A percentile compares a stretch with the other conserved stretches of the same genome.
phyloP scores from a whole-genome alignment of 2,797 vertebrate genomes.

The Pseudomugil gertrudae region DNA sequence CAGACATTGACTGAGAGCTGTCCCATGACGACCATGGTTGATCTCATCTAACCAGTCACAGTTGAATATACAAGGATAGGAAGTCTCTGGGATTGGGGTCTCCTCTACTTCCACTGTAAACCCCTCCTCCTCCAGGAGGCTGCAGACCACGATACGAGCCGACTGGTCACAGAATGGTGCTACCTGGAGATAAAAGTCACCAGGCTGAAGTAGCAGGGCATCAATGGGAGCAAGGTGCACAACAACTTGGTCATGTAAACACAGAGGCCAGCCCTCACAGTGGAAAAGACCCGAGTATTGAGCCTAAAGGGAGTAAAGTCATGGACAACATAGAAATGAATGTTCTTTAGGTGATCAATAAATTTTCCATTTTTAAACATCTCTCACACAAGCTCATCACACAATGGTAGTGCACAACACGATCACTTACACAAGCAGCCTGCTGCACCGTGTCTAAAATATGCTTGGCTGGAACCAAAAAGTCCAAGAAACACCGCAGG shows the following conservation, averaged over 20 bases:
- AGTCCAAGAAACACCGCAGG: conserved; percentile 88
- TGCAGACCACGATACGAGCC: conserved; percentile 83
- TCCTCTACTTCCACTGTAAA: conserved; percentile 69
- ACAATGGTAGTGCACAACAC: neutral
- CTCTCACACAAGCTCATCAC: neutral
- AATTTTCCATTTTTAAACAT: neutral
- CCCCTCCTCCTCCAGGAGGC: conserved; percentile 83
- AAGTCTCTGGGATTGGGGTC: conserved; percentile 79
- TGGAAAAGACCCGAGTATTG: conserved; percentile 85
- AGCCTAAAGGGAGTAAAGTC: conserved; percentile 73
- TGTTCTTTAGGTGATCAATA: neutral
- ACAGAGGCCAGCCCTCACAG: conserved; percentile 91
- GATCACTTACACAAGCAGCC: conserved; percentile 82
- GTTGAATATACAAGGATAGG: conserved; percentile 86
- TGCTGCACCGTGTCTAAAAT: conserved; percentile 88
- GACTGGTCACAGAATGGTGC: conserved; percentile 78
- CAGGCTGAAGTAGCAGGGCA: conserved; percentile 83
- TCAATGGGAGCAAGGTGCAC: conserved; percentile 86
- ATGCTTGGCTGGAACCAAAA: conserved; percentile 89
- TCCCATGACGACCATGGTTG: conserved; percentile 76
- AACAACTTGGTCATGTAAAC: conserved; percentile 85
- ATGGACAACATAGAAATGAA: conserved; percentile 9
- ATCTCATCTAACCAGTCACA: conserved; percentile 84
- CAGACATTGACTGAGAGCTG: conserved; percentile 83
- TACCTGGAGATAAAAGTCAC: conserved; percentile 92